Percentiles rank a stretch among this genome's conserved stretches.
Conservation (phyloP, 2,113 vertebrate genomes). For the Physeter macrocephalus region DNA sequence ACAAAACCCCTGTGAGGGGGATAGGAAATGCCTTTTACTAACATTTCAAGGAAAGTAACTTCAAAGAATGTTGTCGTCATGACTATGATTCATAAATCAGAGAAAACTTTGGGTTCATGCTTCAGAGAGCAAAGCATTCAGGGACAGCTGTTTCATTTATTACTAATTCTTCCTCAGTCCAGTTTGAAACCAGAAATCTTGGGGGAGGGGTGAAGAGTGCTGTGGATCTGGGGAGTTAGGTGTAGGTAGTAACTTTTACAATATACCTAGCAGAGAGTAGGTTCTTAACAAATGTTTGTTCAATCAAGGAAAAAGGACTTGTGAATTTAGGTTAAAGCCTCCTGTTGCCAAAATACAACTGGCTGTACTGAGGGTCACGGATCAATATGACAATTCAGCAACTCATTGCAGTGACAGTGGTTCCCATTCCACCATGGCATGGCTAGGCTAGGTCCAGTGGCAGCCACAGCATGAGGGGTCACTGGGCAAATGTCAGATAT, state of each 20-base stretch:
- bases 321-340: background rate
- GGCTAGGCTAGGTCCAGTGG: too few species aligned
- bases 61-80: slow-evolving; percentile 26
- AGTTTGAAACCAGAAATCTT: background rate
- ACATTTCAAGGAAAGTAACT: slow-evolving; percentile 32
- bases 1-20: background rate
- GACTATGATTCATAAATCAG: slow-evolving; percentile 15
- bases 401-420: background rate
- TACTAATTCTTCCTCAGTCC: background rate
- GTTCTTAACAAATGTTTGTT: background rate
- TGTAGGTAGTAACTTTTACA: background rate
- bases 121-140: background rate
- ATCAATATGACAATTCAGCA: background rate
- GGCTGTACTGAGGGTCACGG: rapidly evolving
- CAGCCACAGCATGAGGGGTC: background rate
- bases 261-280: background rate
- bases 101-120: background rate
- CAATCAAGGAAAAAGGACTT: background rate
- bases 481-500: background rate
- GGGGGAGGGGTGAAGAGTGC: background rate
- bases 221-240: background rate
- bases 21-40: slow-evolving; percentile 10
- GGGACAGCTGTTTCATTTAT: background rate
- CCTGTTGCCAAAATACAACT: background rate
- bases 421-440: background rate